Percentiles rank a stretch among this genome's conserved stretches.
Conservation (phyloP, 1,140 invertebrate species). For the Brachionus plicatilis region DNA sequence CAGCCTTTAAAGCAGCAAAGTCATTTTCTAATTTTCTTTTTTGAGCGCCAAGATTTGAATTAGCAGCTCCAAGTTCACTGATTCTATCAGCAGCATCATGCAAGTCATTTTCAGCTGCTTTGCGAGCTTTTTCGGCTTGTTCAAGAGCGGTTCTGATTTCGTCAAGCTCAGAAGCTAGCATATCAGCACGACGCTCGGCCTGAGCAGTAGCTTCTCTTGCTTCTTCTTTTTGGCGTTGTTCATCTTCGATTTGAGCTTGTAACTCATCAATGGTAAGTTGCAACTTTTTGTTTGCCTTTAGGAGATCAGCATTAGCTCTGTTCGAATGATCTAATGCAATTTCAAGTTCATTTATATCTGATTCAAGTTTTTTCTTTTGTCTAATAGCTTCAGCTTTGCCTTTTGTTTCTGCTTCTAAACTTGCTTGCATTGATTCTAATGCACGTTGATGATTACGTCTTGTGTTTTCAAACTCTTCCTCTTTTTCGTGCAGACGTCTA, state of each 20-base stretch:
- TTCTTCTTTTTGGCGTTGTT: conserved; percentile 91
- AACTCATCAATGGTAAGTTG: conserved; percentile 69
- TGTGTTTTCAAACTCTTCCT: conserved; percentile 99
- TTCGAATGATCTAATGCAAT: conserved; percentile 78
- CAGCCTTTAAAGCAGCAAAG: conserved; percentile 84
- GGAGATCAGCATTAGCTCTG: conserved; percentile 84
- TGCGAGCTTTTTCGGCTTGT: conserved; percentile 84
- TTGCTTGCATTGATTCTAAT: conserved; percentile 97
- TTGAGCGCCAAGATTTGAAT: conserved; percentile 80
- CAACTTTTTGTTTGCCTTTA: conserved; percentile 96
- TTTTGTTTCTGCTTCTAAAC: conserved; percentile 95
- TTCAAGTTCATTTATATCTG: conserved; percentile 97
- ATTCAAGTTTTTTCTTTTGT: conserved; percentile 95
- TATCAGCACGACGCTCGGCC: conserved; percentile 88
- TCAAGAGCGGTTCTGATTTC: conserved; percentile 89
- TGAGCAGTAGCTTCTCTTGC: conserved; percentile 90
- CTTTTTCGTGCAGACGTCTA: conserved; percentile 88
- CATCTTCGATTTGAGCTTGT: conserved; percentile 82
- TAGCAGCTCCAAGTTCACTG: conserved; percentile 86
- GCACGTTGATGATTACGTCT: conserved; percentile 92
- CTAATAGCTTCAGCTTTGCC: conserved; percentile 96
- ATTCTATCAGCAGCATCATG: conserved; percentile 92
- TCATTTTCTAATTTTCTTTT: conserved; percentile 98
- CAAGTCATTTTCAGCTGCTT: conserved; percentile 90
- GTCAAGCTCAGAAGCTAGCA: conserved; percentile 88